Percentiles rank a stretch among this genome's conserved stretches.
These are phyloP conservation scores for Camponotus vicinus DNA, from an alignment of 1,140 invertebrate species.

Conservation along the genomic window DNA sequence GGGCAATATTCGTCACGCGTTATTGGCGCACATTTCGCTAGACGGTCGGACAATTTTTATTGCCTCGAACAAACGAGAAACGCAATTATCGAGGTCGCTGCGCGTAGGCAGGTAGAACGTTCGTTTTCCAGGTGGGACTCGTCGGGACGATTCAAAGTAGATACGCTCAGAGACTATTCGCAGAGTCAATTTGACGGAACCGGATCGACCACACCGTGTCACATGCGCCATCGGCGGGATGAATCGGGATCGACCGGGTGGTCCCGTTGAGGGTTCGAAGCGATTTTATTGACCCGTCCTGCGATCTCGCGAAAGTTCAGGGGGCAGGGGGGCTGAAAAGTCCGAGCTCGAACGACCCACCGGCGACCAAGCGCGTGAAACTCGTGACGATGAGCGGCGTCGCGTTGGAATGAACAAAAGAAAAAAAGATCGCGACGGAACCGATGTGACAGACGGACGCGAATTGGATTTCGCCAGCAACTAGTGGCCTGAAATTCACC, in stretches of 20 bases:
- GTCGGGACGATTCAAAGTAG: conserved; percentile 51
- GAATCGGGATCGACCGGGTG: conserved; percentile 21
- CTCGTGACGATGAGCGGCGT: conserved; percentile 18
- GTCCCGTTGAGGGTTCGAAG: conserved; percentile 36
- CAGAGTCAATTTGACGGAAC: conserved; percentile 51
- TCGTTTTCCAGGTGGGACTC: conserved; percentile 38
- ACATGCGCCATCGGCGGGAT: neutral
- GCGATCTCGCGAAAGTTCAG: conserved; percentile 21
- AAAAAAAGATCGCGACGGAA: neutral
- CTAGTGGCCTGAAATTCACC: conserved; percentile 49
- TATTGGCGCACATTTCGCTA: conserved; percentile 21
- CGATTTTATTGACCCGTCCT: conserved; percentile 46
- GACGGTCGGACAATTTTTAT: conserved; percentile 44
- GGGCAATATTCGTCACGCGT: conserved; percentile 20
- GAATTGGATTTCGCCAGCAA: conserved; percentile 59
- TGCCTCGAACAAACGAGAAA: conserved; percentile 47
- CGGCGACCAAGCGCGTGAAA: conserved; percentile 5
- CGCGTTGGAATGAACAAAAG: neutral
- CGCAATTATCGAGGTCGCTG: conserved; percentile 38
- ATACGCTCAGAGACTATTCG: conserved; percentile 38
- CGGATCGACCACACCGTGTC: neutral
- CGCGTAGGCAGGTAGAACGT: conserved; percentile 31
- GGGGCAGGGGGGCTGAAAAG: neutral
- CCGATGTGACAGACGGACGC: conserved; percentile 26
- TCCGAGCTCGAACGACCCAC: neutral